Evolutionary conservation across 2,113 vertebrate species (phyloP).

Genomic region (Tiliqua scincoides): DNA sequence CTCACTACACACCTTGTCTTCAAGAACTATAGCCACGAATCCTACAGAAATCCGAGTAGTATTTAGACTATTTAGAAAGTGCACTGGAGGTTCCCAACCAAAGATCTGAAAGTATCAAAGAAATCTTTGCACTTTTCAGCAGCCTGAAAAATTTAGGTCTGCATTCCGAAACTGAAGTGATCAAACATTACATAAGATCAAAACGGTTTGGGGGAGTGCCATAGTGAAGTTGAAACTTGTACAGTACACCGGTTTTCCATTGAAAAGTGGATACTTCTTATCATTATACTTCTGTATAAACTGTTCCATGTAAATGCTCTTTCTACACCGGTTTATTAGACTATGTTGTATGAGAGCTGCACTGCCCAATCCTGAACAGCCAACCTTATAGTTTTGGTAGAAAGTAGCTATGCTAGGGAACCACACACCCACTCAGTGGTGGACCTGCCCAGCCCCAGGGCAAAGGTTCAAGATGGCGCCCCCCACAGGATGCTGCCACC

Average conservation of each 20-base stretch:
- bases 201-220: conserved; percentile 32
- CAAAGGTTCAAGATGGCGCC: too few relatives aligned
- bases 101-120: conserved; percentile 30
- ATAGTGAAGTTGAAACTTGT: conserved; percentile 35
- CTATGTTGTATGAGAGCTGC: background rate
- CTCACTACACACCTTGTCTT: background rate
- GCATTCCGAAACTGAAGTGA: conserved; percentile 26
- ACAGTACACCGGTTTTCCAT: conserved; percentile 9
- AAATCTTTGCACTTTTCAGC: conserved; percentile 15
- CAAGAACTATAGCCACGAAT: background rate
- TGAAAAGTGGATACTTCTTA: background rate
- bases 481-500: too few relatives aligned
- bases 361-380: too few relatives aligned
- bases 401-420: too few relatives aligned
- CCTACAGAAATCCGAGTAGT: background rate
- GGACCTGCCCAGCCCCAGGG: too few relatives aligned
- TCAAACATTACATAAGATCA: conserved; percentile 46
- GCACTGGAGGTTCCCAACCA: conserved; percentile 11
- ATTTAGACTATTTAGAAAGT: conserved; percentile 34
- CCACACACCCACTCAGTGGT: too few relatives aligned
- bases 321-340: background rate
- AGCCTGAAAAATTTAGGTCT: conserved; percentile 39
- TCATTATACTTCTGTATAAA: background rate
- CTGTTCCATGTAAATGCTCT: background rate
- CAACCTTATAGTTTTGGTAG: too few relatives aligned